A percentile compares a stretch with the other conserved stretches of the same genome.
phyloP scores from a whole-genome alignment of 2,113 vertebrate species.

The Ailuropoda melanoleuca region DNA sequence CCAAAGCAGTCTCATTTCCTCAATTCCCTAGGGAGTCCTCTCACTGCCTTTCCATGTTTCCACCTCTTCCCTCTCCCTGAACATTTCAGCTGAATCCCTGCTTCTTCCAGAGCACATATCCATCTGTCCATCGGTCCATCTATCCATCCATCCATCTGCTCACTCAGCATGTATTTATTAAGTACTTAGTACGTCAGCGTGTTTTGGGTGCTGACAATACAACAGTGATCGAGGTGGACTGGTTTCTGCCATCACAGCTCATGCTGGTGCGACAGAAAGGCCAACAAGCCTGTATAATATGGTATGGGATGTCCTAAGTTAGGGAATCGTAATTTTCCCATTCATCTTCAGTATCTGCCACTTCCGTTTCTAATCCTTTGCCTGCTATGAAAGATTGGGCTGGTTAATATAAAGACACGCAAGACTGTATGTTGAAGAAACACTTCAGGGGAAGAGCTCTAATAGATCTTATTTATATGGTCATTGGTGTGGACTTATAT shows the following conservation, averaged over 20 bases:
- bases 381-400: neutral
- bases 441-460: neutral
- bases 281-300: rapidly evolving
- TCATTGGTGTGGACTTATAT: neutral
- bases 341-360: neutral
- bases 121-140: neutral
- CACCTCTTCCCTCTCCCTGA: neutral
- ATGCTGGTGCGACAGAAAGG: neutral
- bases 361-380: neutral
- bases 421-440: neutral
- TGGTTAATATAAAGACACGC: neutral
- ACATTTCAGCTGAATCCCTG: neutral
- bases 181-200: neutral
- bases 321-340: neutral
- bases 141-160: neutral
- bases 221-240: rapidly evolving
- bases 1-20: neutral
- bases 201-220: rapidly evolving
- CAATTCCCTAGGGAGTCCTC: neutral
- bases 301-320: too few species aligned
- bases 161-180: neutral
- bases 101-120: neutral
- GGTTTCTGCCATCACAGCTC: neutral
- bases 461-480: neutral
- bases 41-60: neutral